Evolutionary conservation across 2,113 vertebrate species (phyloP), one percentile per base, ranked within the genome.

Genomic region (Ibidorhyncha struthersii): DNA sequence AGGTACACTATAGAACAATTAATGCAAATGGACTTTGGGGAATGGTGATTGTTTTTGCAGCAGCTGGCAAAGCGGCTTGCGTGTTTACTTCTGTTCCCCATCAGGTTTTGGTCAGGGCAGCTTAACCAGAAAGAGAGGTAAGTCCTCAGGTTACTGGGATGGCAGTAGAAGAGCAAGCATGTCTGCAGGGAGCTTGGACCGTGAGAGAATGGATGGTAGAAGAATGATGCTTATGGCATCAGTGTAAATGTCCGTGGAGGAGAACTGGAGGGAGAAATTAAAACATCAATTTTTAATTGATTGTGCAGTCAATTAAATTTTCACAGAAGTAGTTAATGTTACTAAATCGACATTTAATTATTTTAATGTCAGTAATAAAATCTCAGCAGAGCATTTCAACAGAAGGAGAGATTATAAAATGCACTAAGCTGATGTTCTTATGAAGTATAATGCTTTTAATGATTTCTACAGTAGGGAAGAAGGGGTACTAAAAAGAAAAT

Each of bases 281-380:
- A 91, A 74, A 25, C 38, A 63, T 23, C 9, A 19, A 8, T 36
- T 87, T 89, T 74, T 79, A 84, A 82, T 52, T 73, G 76, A 81
- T 77, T 89, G 26, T 76, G 38, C 47, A 72, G 52, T 76, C 27
- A 86, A 74, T 93, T 92, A 86, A 27, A 41, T 95, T 96, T 91
- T 93, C 61, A 79, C 62, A 72, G 91, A 63, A 89, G 43, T 69
- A 72, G 30, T 69, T 96, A 89, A 43, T 53, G 11, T 87, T 85
- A 63, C 81, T 85, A 47, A 92, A 65, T 30, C 38, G 72, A 32
- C 52, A 63, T 72, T 91, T 94, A 89, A 38, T 93, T 71, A 18
- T 89, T 96, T 85, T 87, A 87, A 79, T 87, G 47, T 59, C 61
- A 85, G 89, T 79, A 87, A 85, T 93, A 76, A 89, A 87, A 71